These are phyloP conservation scores for Nebria ingens DNA, from an alignment of 1,140 invertebrate species.

Conservation along the genomic window DNA sequence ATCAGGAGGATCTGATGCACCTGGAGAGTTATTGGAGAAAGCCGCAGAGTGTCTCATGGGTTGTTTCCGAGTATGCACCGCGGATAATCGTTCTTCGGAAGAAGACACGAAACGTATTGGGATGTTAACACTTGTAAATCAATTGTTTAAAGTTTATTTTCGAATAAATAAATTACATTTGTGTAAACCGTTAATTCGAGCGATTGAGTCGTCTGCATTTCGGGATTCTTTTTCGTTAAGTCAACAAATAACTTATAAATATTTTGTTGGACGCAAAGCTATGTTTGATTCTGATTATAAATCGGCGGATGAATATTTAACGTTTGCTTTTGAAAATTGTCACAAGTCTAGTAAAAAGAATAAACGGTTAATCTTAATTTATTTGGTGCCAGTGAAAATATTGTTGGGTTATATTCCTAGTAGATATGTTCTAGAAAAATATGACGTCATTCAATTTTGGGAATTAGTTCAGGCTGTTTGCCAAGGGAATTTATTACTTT, in stretches of 20 bases:
- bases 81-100: constrained; percentile 80
- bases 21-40: constrained; percentile 79
- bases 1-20: constrained; percentile 39
- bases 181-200: constrained; percentile 91
- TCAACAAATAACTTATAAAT: constrained; percentile 90
- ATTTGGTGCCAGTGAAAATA: constrained; percentile 96
- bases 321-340: constrained; percentile 88
- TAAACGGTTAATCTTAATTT: constrained; percentile 89
- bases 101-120: constrained; percentile 89
- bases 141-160: constrained; percentile 97
- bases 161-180: constrained; percentile 93
- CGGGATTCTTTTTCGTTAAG: constrained; percentile 80
- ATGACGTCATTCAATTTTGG: constrained; percentile 83
- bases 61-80: constrained; percentile 91
- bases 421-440: constrained; percentile 68
- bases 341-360: constrained; percentile 74
- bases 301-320: constrained; percentile 80
- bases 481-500: constrained; percentile 74
- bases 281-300: constrained; percentile 98
- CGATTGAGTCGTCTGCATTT: constrained; percentile 83
- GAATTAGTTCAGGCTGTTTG: constrained; percentile 80
- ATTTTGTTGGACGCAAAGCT: constrained; percentile 92
- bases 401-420: constrained; percentile 86
- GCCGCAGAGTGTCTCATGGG: constrained; percentile 89
- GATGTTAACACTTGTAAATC: constrained; percentile 93